Base-by-base conservation (phyloP, 1,140 invertebrate species). In the Scaptomyza hsui region DNA sequence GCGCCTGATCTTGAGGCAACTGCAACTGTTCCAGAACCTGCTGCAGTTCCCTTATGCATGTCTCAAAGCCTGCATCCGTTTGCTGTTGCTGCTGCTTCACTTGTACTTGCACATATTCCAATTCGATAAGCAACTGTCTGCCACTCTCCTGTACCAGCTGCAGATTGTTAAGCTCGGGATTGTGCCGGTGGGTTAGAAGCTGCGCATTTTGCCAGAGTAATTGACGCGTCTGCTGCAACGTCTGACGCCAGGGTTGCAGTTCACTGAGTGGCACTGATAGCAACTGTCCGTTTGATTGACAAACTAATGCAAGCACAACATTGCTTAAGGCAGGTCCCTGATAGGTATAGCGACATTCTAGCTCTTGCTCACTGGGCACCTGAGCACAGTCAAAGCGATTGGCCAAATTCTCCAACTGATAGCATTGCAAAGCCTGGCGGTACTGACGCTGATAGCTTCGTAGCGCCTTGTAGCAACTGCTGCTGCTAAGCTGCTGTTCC, bases 171-270 rank as follows among this genome's bases (percentile, higher is more conserved):
- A 47, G 12, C 4, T 68, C 32, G 1, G 19, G 19, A 18, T 55
- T 68, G 13, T 74, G 64, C 1, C 32, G 44, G 0, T 29, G 1
- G 3, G 42, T 56, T 15, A 88, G 21, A 0, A 91, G 44, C 6
- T 61, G 13, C 0, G 67, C 47, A 57, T 91, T 91, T 21, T 81
- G 75, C 90, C 90, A 91, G 0, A 91, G 49, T 35, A 91, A 37
- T 5, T 89, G 78, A 5, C 76, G 68, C 1, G 80, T 71, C 44
- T 90, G 44, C 12, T 71, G 65, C 41, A 91, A 41, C 0, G 78
- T 57, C 1, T 49, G 39, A 7, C 79, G 72, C 90, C 90, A 91
- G 1, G 64, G 57, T 16, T 73, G 64, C 53, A 91, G 18, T 29
- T 91, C 73, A 26, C 61, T 86, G 0, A 91, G 52, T 1, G 86